These are phyloP conservation scores for Drosophila demipolita DNA, from an alignment of 2,888 invertebrate genomes.

Conservation along the genomic window DNA sequence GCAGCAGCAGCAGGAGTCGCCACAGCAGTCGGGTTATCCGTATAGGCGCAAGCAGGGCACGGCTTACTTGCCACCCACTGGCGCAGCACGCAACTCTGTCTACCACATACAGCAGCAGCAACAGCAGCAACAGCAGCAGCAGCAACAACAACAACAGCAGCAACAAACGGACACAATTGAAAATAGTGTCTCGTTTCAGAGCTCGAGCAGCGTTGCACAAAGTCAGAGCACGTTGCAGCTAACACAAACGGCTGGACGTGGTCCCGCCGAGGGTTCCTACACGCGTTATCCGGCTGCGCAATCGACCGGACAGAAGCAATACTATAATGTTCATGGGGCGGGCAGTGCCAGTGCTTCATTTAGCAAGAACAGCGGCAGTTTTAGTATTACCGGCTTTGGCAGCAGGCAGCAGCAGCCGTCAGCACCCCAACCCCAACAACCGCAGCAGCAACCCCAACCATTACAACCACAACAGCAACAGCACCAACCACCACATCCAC, in stretches of 20 bases:
- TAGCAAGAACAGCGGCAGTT: conserved; percentile 72
- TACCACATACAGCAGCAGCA: conserved; percentile 76
- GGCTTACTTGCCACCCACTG: conserved; percentile 84
- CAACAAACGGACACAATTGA: conserved; percentile 60
- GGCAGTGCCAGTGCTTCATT: conserved; percentile 61
- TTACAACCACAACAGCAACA: conserved; percentile 32
- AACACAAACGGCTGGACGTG: conserved; percentile 58
- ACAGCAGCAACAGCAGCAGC: conserved; percentile 51
- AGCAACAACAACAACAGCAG: conserved; percentile 44
- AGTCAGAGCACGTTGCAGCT: conserved; percentile 55
- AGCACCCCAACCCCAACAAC: conserved; percentile 38
- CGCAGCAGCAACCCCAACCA: conserved; percentile 22
- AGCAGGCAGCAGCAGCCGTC: conserved; percentile 56
- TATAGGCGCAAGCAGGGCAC: conserved; percentile 81
- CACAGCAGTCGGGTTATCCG: conserved; percentile 56
- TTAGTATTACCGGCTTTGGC: conserved; percentile 73
- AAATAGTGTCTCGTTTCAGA: conserved; percentile 75
- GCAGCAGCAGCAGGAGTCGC: conserved; percentile 62
- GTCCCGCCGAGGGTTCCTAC: conserved; percentile 83
- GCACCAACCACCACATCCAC: conserved; percentile 15
- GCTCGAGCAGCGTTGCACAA: conserved; percentile 52
- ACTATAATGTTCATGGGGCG: conserved; percentile 77
- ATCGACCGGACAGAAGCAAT: conserved; percentile 63
- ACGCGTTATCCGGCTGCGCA: conserved; percentile 59
- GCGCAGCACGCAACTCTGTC: conserved; percentile 66